Evolutionary conservation across 2,113 vertebrate genomes (phyloP).

Genomic region (Saimiri boliviensis): DNA sequence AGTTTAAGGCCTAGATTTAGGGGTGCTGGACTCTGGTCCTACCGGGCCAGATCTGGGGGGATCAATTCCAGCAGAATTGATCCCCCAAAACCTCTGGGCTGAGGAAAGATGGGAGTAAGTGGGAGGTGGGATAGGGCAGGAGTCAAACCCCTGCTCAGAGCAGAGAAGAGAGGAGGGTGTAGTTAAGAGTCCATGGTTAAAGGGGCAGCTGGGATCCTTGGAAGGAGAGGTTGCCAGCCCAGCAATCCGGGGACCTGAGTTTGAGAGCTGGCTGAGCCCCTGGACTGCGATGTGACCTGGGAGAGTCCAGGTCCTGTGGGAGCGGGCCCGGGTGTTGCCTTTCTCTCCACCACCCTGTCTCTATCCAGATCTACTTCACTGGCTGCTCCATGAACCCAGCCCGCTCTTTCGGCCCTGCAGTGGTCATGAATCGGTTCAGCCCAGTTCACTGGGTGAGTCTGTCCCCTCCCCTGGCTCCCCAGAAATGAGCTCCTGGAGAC

Average conservation of each 20-base stretch:
- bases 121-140: background rate
- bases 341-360: background rate
- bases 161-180: background rate
- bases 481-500: background rate
- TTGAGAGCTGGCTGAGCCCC: background rate
- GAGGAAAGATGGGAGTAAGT: background rate
- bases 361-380: slow-evolving; percentile 86
- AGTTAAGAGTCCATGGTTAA: background rate
- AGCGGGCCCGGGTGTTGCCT: background rate
- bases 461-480: background rate
- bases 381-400: slow-evolving; percentile 91
- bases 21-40: background rate
- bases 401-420: slow-evolving; percentile 85
- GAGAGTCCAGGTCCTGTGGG: background rate
- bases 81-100: background rate
- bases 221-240: background rate
- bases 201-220: background rate
- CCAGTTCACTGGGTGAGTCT: slow-evolving; percentile 84
- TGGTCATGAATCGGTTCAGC: slow-evolving; percentile 83
- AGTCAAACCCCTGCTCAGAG: background rate
- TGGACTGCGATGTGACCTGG: background rate
- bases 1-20: background rate
- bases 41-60: too few species aligned
- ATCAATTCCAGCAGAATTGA: background rate
- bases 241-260: background rate